Base-by-base conservation (phyloP, 2,113 vertebrate species). In the Prietella phreatophila region DNA sequence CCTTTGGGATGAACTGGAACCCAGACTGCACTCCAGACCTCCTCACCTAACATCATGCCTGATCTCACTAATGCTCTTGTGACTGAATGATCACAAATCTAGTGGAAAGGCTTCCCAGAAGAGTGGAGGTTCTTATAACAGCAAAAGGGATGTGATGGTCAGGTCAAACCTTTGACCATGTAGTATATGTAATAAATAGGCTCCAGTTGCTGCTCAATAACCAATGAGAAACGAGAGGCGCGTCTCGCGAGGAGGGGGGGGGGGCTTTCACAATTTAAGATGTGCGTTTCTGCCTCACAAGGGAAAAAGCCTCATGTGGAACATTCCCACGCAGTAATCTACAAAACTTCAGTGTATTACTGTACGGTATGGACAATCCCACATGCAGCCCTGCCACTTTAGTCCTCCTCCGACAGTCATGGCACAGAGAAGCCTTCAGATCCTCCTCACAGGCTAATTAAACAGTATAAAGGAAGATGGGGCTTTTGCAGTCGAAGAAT, bases 401-500 rank as follows among this genome's bases (percentile, higher is more conserved):
- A 61, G 39, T 39, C n/a, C 27, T 60, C 42, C 25, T 60, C 56
- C 25, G 2, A 22, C 55, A 50, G 63, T 63, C 75, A 83, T 84
- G 89, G 87, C 83, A 83, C 55, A 83, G 47, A 85, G 53, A 69
- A 58, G 67, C 36, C 42, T 27, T 67, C 69, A 67, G 76, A 19
- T 71, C 71, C 53, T 88, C 22, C 25, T 86, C 75, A 91, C 50
- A 63, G 33, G n/a, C 11, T 39, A 60, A 55, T 67, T 65, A 33
- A 17, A 14, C 67, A n/a, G 50, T 73, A 17, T 33, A 47, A 65
- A 47, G 47, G n/a, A 82, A 85, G 10, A 94, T 94, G 93, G 93
- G 94, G 10, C 93, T 93, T 89, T 88, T 93, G 22, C 93, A 93
- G 47, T 94, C 93, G 22, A 94, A 93, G 93, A 88, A 91, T 75